phyloP scores from a whole-genome alignment of 2,888 invertebrate species.

The Acanthacorydalis orientalis region DNA sequence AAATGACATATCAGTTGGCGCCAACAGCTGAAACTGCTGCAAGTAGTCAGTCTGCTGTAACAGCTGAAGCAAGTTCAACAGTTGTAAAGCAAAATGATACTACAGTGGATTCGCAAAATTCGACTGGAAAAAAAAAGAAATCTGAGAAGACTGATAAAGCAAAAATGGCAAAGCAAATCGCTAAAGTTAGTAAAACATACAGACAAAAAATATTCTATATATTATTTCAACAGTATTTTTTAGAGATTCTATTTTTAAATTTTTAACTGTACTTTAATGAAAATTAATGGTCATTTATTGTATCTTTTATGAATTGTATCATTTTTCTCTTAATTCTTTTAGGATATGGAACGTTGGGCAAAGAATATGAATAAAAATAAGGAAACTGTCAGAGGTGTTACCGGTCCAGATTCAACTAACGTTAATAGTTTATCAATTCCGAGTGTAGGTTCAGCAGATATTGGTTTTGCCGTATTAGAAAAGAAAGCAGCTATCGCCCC shows the following conservation, averaged over 20 bases:
- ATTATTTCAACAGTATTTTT: too few relatives aligned
- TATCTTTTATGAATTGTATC: too few relatives aligned
- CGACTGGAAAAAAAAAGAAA: slow-evolving; percentile 40
- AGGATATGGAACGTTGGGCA: slow-evolving; percentile 89
- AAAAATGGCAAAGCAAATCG: slow-evolving; percentile 93
- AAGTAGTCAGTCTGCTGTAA: slow-evolving; percentile 15
- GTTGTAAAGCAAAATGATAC: slow-evolving; percentile 11
- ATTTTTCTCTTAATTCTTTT: too few relatives aligned
- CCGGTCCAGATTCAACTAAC: background rate
- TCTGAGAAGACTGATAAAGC: slow-evolving; percentile 81
- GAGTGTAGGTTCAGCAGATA: slow-evolving; percentile 69
- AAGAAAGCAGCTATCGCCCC: slow-evolving; percentile 35
- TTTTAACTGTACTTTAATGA: too few relatives aligned
- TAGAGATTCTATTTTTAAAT: too few relatives aligned
- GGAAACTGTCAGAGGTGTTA: slow-evolving; percentile 34
- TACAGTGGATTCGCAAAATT: slow-evolving; percentile 17
- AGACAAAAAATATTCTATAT: too few relatives aligned
- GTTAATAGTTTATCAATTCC: slow-evolving; percentile 5
- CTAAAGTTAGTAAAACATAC: slow-evolving; percentile 40
- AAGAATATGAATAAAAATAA: slow-evolving; percentile 94
- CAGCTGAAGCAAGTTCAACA: slow-evolving; percentile 16
- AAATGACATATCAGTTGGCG: slow-evolving; percentile 42
- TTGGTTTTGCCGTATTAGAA: slow-evolving; percentile 82
- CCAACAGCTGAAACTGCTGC: slow-evolving; percentile 19
- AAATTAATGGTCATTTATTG: too few relatives aligned